Evolutionary conservation across 2,888 invertebrate species (phyloP).

Genomic region (Lochmaea crataegi): DNA sequence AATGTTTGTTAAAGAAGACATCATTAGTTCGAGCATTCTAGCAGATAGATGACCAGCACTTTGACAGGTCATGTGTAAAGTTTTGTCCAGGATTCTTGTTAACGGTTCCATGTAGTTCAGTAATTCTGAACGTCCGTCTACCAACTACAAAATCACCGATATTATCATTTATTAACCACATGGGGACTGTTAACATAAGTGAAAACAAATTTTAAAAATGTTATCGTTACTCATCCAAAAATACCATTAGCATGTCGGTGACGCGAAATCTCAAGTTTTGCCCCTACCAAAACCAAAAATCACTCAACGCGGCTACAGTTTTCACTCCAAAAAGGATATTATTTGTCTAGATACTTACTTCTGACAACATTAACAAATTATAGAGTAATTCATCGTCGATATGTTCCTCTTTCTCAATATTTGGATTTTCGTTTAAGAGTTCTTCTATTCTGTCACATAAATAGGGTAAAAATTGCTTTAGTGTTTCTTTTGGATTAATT

Average conservation of each 20-base stretch:
- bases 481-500: constrained; percentile 76
- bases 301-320: not conserved
- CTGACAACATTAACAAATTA: constrained; percentile 78
- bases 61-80: constrained; percentile 76
- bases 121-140: constrained; percentile 74
- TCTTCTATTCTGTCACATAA: constrained; percentile 75
- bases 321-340: not conserved
- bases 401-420: constrained; percentile 78
- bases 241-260: too few species aligned
- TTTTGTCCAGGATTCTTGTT: constrained; percentile 75
- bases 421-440: constrained; percentile 74
- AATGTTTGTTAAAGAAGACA: constrained; percentile 72
- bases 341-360: constrained; percentile 60
- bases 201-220: too few species aligned
- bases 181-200: too few species aligned
- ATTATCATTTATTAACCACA: too few species aligned
- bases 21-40: constrained; percentile 71
- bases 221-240: too few species aligned
- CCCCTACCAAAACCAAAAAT: too few species aligned
- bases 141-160: constrained; percentile 64
- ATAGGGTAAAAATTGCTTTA: constrained; percentile 79
- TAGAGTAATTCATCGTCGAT: constrained; percentile 84
- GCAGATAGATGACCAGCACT: constrained; percentile 75
- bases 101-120: constrained; percentile 75
- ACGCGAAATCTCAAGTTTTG: too few species aligned